Conservation (phyloP, 2,797 vertebrate genomes). For the Holocentrus rufus region DNA sequence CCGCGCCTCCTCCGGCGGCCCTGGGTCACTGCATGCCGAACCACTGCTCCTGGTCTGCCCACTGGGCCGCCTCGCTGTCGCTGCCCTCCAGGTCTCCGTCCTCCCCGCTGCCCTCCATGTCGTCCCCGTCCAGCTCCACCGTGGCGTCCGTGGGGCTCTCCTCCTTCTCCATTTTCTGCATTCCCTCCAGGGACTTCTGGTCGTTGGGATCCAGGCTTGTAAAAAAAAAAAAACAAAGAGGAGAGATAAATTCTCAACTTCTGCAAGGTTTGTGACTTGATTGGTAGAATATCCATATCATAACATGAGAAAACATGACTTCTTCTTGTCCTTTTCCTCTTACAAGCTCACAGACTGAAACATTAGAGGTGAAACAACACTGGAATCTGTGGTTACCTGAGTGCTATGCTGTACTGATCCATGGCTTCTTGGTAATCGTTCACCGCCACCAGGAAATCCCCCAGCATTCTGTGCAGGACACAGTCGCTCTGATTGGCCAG, state of each 20-base stretch:
- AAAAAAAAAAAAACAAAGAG: background rate
- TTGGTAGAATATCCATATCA: background rate
- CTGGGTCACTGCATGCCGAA: conserved; percentile 94
- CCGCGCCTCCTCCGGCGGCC: conserved; percentile 7
- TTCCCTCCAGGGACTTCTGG: conserved; percentile 97
- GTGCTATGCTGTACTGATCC: conserved; percentile 98
- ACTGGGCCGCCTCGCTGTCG: conserved; percentile 97
- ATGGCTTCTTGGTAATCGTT: conserved; percentile 98
- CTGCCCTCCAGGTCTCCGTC: conserved; percentile 98
- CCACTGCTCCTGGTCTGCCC: conserved; percentile 99
- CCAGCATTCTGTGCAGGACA: conserved; percentile 96
- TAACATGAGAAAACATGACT: background rate
- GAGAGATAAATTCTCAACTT: no score
- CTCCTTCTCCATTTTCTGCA: conserved; percentile 99
- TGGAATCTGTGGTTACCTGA: conserved; percentile 62
- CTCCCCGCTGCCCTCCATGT: conserved; percentile 99
- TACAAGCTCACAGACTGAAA: background rate
- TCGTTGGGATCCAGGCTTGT: conserved; percentile 96
- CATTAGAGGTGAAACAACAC: background rate
- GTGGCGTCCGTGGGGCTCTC: conserved; percentile 97
- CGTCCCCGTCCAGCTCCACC: conserved; percentile 97
- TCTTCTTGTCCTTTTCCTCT: no score
- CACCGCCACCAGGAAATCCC: conserved; percentile 96
- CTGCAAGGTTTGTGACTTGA: background rate
- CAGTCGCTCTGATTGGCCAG: conserved; percentile 98